A percentile compares a stretch with the other conserved stretches of the same genome.
Evolutionary conservation across 2,113 vertebrate species (phyloP).

Genomic region (Ploceus nigricollis): DNA sequence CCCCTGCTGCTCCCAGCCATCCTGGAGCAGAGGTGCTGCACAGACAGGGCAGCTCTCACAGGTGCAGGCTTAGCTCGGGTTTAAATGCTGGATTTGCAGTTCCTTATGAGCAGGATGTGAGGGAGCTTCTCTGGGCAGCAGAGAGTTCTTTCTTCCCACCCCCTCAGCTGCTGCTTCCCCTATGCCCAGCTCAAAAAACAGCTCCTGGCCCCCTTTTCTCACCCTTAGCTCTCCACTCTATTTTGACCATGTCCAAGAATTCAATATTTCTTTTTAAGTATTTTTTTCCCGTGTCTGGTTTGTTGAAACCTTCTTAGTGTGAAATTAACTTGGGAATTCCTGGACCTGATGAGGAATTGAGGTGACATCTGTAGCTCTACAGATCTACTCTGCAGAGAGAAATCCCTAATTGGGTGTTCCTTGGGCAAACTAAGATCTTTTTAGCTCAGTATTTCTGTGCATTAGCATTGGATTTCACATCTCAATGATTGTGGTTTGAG

Average conservation of each 20-base stretch:
- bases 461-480: not conserved
- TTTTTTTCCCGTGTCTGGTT: not conserved
- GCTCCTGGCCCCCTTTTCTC: not conserved
- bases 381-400: not conserved
- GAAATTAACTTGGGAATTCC: not conserved
- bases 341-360: not conserved
- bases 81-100: not conserved
- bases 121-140: not conserved
- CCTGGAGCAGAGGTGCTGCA: not conserved
- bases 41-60: not conserved
- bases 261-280: not conserved
- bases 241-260: not conserved
- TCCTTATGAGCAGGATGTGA: not conserved
- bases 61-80: fast-evolving
- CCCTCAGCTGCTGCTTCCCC: not conserved
- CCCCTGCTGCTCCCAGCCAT: not conserved
- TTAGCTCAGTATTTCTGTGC: not conserved
- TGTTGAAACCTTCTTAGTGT: not conserved
- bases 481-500: not conserved
- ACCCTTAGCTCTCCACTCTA: not conserved
- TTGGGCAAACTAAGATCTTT: not conserved
- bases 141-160: not conserved
- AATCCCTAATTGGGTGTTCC: not conserved
- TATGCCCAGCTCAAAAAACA: not conserved
- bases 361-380: not conserved